Percentiles rank a stretch among this genome's conserved stretches.
Evolutionary conservation across 2,888 invertebrate species (phyloP).

Genomic region (Rhorus exstirpatorius): DNA sequence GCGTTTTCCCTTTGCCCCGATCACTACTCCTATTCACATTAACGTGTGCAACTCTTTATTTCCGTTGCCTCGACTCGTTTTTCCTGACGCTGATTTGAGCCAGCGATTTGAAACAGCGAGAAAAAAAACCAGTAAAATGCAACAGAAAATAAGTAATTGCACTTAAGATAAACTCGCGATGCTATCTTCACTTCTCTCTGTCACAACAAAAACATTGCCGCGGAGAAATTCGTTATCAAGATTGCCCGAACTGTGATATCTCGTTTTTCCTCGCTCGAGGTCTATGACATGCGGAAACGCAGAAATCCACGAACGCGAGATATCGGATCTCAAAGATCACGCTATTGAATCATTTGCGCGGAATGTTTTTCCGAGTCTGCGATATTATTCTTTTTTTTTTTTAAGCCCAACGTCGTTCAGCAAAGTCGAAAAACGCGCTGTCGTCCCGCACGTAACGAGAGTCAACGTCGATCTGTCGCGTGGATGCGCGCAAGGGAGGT

Average conservation of each 20-base stretch:
- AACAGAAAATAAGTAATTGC: neutral
- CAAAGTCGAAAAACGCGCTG: constrained; percentile 45
- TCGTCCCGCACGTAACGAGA: constrained; percentile 66
- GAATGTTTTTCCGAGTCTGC: neutral
- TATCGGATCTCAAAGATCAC: neutral
- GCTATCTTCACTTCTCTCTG: neutral
- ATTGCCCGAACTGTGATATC: neutral
- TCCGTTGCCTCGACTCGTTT: neutral
- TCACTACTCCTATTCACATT: constrained; percentile 35
- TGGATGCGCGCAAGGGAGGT: constrained; percentile 61
- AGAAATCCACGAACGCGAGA: neutral
- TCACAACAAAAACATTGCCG: constrained; percentile 2
- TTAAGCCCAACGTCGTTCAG: neutral
- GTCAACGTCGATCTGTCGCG: constrained; percentile 67
- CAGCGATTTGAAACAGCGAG: neutral
- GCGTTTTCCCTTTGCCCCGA: constrained; percentile 18
- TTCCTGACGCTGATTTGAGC: neutral
- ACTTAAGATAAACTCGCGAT: neutral
- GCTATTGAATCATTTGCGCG: neutral
- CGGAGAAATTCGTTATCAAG: neutral
- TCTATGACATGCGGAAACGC: constrained; percentile 15
- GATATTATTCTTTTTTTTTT: neutral
- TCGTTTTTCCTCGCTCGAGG: neutral
- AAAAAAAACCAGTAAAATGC: neutral
- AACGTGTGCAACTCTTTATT: constrained; percentile 13